A percentile compares a stretch with the other conserved stretches of the same genome.
Evolutionary conservation across 2,797 vertebrate genomes (phyloP).

Genomic region (Pampus argenteus): DNA sequence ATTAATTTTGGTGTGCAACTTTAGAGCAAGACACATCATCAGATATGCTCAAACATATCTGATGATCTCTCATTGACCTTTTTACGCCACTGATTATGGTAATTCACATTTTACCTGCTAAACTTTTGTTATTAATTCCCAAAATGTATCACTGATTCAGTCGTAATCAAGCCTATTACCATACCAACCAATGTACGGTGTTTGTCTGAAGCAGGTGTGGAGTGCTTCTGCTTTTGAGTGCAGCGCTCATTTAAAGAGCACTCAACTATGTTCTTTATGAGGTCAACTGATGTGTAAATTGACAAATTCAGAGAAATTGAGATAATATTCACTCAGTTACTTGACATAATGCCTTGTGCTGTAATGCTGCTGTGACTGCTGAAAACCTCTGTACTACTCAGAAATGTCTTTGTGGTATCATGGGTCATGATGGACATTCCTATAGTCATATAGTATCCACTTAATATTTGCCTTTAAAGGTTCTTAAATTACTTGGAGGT

Average conservation of each 20-base stretch:
- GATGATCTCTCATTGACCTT: too few relatives aligned
- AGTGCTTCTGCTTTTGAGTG: conserved; percentile 5
- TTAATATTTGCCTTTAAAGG: conserved; percentile 4
- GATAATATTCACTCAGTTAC: conserved; percentile 5
- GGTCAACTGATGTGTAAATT: conserved; percentile 23
- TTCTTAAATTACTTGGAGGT: conserved; percentile 6
- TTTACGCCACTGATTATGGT: neutral
- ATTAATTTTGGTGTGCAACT: neutral
- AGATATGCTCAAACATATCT: neutral
- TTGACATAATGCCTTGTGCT: conserved; percentile 16
- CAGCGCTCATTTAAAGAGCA: conserved; percentile 18
- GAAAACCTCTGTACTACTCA: neutral
- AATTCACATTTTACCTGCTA: neutral
- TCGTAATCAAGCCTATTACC: conserved; percentile 5
- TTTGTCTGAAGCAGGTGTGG: conserved; percentile 10
- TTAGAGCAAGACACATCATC: neutral
- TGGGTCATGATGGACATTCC: conserved; percentile 2
- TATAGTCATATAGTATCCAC: conserved; percentile 5
- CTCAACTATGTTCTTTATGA: conserved; percentile 21
- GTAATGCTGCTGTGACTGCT: neutral
- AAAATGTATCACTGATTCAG: conserved; percentile 17
- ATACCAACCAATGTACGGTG: neutral
- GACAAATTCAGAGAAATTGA: conserved; percentile 18
- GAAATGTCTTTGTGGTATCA: conserved; percentile 3
- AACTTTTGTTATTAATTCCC: neutral